Conservation (phyloP, 2,888 invertebrate genomes). For the Lysandra coridon region DNA sequence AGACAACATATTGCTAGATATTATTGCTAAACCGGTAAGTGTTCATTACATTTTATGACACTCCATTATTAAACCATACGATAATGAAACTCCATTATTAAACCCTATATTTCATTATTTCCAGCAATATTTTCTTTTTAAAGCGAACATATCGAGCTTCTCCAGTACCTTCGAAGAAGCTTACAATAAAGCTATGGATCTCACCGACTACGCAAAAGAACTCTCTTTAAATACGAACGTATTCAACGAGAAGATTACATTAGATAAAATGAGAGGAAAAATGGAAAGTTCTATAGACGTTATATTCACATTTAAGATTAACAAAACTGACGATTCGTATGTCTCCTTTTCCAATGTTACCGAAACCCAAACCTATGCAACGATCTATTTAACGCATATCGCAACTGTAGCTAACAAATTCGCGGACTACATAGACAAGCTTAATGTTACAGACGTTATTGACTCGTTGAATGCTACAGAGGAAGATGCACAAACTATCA, state of each 20-base stretch:
- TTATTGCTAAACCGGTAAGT: slow-evolving; percentile 73
- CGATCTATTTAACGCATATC: slow-evolving; percentile 61
- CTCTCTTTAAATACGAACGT: slow-evolving; percentile 52
- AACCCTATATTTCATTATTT: slow-evolving; percentile 42
- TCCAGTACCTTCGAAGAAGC: slow-evolving; percentile 60
- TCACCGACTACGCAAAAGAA: slow-evolving; percentile 51
- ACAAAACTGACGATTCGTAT: slow-evolving; percentile 53
- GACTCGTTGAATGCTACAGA: slow-evolving; percentile 41
- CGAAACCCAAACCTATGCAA: slow-evolving; percentile 56
- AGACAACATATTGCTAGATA: slow-evolving; percentile 67
- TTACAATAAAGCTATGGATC: slow-evolving; percentile 51
- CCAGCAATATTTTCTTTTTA: slow-evolving; percentile 71
- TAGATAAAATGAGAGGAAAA: slow-evolving; percentile 53
- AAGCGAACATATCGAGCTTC: slow-evolving; percentile 52
- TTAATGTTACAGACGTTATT: slow-evolving; percentile 41
- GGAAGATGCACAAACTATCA: slow-evolving; percentile 48
- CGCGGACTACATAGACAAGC: slow-evolving; percentile 47
- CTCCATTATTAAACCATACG: background rate
- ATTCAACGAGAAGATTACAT: slow-evolving; percentile 48
- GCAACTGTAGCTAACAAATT: slow-evolving; percentile 60
- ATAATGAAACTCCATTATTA: background rate
- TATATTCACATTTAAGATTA: slow-evolving; percentile 56
- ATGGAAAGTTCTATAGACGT: slow-evolving; percentile 53
- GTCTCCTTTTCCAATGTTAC: slow-evolving; percentile 56
- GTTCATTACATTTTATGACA: background rate